Evolutionary conservation across 2,113 vertebrate genomes (phyloP).

Genomic region (Stegostoma tigrinum): DNA sequence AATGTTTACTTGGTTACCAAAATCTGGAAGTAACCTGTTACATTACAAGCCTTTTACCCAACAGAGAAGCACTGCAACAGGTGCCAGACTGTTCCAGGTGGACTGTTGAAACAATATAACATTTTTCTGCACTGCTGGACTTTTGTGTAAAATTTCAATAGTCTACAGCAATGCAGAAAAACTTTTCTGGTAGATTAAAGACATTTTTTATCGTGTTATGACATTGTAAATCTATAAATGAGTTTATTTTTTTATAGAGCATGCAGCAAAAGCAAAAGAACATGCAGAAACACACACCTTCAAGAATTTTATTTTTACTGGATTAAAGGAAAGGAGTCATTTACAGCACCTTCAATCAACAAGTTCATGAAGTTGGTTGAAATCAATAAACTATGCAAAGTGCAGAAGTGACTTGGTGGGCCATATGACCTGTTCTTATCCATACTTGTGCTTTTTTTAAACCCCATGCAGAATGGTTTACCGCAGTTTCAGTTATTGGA

Average conservation of each 20-base stretch:
- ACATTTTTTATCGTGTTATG: too few species aligned
- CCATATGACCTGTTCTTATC: not conserved
- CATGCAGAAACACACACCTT: not conserved
- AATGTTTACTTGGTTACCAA: too few species aligned
- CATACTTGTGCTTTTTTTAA: not conserved
- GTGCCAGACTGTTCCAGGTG: too few species aligned
- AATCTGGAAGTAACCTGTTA: too few species aligned
- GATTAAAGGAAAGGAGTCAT: not conserved
- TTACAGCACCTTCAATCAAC: not conserved
- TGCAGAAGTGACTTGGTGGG: not conserved
- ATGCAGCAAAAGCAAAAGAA: not conserved
- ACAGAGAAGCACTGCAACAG: too few species aligned
- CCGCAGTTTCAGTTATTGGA: slow-evolving; percentile 45
- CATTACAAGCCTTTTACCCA: too few species aligned
- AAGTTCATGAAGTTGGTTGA: not conserved
- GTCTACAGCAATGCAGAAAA: too few species aligned
- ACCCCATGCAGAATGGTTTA: slow-evolving; percentile 39
- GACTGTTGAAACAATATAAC: too few species aligned
- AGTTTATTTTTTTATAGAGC: not conserved
- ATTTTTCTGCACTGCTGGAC: not conserved
- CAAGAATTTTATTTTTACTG: not conserved
- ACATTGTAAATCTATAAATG: not conserved
- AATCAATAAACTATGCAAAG: not conserved
- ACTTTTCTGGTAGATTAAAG: not conserved
- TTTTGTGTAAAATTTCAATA: too few species aligned